Evolutionary conservation across 2,888 invertebrate genomes (phyloP), one percentile per base, ranked within the genome.

Genomic region (Apotomis turbidana): DNA sequence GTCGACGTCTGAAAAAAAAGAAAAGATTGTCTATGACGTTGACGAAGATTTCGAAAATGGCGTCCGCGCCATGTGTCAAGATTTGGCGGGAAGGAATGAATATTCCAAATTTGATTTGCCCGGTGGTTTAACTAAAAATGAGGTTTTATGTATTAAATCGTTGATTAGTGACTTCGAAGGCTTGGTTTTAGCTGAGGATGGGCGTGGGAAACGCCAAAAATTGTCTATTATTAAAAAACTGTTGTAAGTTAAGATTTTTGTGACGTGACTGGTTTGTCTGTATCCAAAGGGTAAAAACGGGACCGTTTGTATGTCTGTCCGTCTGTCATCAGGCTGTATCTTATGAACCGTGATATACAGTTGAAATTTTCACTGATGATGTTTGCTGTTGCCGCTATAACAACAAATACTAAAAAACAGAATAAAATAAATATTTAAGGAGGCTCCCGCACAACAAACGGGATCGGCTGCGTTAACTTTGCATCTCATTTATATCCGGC

Each of bases 61-160:
- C 75, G 87, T 89, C 8, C 75, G 75, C 6, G 87, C 86, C 27
- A 87, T 91, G 85, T 93, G 90, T 79, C 78, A 87, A 74, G 87
- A 86, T 80, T 86, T 92, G 81, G 83, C 84, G 73, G 83, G 74
- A 70, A 87, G 81, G 57, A 74, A 77, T 0, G 89, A 87, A 8
- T 87, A 83, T 74, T 81, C 84, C 0, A 89, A 87, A 71, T 85
- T 93, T 36, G 88, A 91, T 78, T 75, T 93, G 70, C 90, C 90
- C 0, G 68, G 73, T 0, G 87, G 90, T 0, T 76, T 93, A 67
- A 83, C 81, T 0, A 80, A 75, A 3, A 79, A 84, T 49, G 93
- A 93, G 73, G 78, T 90, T 0, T 78, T 79, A 38, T 93, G 86
- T 76, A 82, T 92, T 2, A 87, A 87, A 58, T 79, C 77, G 70